A percentile compares a stretch with the other conserved stretches of the same genome.
Conservation (phyloP, 2,797 vertebrate genomes). For the Hippopotamyrus pictus region DNA sequence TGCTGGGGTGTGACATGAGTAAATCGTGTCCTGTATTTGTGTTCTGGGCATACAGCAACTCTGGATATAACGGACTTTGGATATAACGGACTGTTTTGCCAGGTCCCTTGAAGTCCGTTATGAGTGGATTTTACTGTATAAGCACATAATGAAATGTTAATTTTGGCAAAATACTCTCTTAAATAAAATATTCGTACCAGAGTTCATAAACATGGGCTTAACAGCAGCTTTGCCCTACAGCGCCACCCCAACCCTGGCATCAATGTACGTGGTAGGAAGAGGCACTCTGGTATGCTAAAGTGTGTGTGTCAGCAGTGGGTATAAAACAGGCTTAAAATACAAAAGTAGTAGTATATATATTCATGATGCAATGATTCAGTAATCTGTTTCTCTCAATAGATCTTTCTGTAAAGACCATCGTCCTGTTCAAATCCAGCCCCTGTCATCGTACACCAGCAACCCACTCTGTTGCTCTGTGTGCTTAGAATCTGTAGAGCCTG, state of each 20-base stretch:
- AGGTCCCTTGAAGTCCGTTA: too few species aligned
- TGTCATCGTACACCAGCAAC: constrained; percentile 49
- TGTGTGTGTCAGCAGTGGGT: not conserved
- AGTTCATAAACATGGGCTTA: not conserved
- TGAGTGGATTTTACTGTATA: not conserved
- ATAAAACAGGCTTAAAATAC: not conserved
- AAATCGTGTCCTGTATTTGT: too few species aligned
- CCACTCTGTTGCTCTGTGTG: constrained; percentile 82
- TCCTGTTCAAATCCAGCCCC: constrained; percentile 65
- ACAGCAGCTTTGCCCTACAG: not conserved
- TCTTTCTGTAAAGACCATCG: constrained; percentile 82
- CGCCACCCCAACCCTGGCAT: not conserved
- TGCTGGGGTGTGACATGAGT: too few species aligned
- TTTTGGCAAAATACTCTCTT: not conserved
- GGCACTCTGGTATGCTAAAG: not conserved
- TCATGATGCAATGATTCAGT: not conserved
- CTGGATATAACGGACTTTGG: too few species aligned
- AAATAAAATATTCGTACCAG: not conserved
- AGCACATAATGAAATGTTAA: not conserved
- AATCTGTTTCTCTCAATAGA: constrained; percentile 46
- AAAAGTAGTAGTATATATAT: not conserved
- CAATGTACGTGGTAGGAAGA: not conserved
- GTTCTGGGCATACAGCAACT: too few species aligned
- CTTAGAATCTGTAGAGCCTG: constrained; percentile 73
- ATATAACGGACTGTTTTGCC: too few species aligned